Base-by-base conservation (phyloP, 1,140 invertebrate genomes). In the Phortica variegata region DNA sequence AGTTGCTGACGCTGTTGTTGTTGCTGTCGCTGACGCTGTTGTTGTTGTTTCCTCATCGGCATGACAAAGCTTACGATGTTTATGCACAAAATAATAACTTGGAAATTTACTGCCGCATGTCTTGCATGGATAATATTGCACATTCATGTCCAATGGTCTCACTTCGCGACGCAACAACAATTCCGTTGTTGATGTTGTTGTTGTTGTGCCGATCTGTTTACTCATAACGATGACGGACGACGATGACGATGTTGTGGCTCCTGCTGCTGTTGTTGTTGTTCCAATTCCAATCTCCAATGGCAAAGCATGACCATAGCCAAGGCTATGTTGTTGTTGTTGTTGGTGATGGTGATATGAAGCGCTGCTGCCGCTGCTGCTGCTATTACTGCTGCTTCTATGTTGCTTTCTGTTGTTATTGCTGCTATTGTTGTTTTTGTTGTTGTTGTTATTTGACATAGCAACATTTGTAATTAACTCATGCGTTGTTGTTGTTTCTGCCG, bases 41-140 rank as follows among this genome's bases (percentile, higher is more conserved):
- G n/a, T 41, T 21, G 68, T 21, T 12, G 65, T 65, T 41, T 79
- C 73, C 54, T 85, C 84, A 33, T 84, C 83, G 3, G 84, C 84
- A 65, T 94, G 90, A 73, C 89, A 92, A 52, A 89, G 65, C 77
- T 92, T 91, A 18, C 89, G 79, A 76, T 94, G 91, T 62, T 94
- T 94, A 70, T 93, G 91, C 3, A 94, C 91, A 78, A 94, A 94
- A 73, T 94, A 94, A 66, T 94, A 94, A 56, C 89, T 91, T 0
- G 91, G 91, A 68, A 94, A 94, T 77, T 93, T 93, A 66, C 84
- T 89, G 17, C 91, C 91, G 77, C 91, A 94, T 0, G 88, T 91
- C 75, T 93, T 93, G 77, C 91, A 94, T 0, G 91, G 90, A 77
- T 93, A 94, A 78, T 93, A 94, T 72, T 93, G 90, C 0, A 93